phyloP scores from a whole-genome alignment of 2,113 vertebrate species.

The Cryptomyrus ogoouensis region DNA sequence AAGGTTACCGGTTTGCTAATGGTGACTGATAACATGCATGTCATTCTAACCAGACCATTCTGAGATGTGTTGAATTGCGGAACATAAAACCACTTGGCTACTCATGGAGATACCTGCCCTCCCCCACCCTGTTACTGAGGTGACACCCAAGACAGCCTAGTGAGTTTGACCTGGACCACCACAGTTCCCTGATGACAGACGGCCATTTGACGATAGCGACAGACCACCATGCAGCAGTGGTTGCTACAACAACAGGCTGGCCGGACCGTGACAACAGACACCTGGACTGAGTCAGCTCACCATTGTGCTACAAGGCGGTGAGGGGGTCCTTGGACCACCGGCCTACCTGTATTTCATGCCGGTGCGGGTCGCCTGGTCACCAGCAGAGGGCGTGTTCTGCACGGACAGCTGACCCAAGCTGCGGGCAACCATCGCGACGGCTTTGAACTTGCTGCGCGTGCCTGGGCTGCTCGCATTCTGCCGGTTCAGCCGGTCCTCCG shows the following conservation, averaged over 20 bases:
- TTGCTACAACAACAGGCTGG: background rate
- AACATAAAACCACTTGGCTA: background rate
- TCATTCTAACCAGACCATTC: background rate
- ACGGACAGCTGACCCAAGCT: conserved; percentile 87
- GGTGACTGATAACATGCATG: background rate
- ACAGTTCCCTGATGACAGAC: background rate
- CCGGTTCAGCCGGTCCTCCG: conserved; percentile 79
- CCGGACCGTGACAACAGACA: background rate
- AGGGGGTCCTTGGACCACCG: background rate
- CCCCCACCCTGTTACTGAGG: background rate
- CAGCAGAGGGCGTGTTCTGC: conserved; percentile 68
- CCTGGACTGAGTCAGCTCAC: background rate
- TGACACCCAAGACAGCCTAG: background rate
- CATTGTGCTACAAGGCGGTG: background rate
- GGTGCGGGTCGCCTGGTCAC: conserved; percentile 71
- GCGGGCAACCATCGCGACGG: conserved; percentile 89
- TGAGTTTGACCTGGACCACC: background rate
- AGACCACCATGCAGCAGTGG: background rate
- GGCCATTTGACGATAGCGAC: background rate
- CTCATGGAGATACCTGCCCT: background rate
- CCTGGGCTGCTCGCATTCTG: conserved; percentile 84
- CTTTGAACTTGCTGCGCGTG: conserved; percentile 78
- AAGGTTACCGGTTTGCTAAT: background rate
- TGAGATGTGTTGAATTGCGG: background rate
- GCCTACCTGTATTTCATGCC: conserved; percentile 95